Conservation (phyloP, 2,113 vertebrate species). For the Alouatta palliata region DNA sequence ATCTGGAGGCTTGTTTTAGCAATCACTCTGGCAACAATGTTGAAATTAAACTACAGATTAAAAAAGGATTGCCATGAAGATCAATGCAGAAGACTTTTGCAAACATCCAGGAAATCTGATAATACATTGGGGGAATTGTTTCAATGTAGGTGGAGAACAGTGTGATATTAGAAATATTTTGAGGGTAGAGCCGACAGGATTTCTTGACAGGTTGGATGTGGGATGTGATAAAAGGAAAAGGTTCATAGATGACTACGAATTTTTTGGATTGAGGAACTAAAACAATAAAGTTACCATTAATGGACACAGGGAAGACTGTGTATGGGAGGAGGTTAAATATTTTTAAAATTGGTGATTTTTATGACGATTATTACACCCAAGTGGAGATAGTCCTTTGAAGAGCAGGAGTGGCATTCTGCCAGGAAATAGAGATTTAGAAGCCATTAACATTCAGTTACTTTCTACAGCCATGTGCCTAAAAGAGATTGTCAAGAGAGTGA, state of each 20-base stretch:
- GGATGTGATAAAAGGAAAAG: background rate
- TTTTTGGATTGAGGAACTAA: background rate
- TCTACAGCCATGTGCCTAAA: background rate
- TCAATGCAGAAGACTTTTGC: background rate
- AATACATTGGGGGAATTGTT: no score
- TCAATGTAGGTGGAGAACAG: background rate
- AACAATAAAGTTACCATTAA: background rate
- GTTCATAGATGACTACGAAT: background rate
- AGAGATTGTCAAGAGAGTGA: background rate
- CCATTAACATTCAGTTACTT: background rate
- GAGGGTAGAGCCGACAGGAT: background rate
- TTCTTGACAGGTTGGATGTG: background rate
- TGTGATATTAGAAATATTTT: background rate
- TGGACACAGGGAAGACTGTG: fast-evolving
- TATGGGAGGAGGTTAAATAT: background rate
- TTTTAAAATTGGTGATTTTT: background rate
- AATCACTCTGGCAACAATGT: background rate
- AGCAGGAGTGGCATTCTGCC: background rate
- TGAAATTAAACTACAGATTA: background rate
- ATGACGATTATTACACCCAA: background rate
- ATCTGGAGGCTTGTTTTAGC: background rate
- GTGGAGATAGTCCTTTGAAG: background rate
- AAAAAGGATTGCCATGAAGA: background rate
- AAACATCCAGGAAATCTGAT: background rate
- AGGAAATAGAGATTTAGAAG: background rate